Evolutionary conservation across 1,140 invertebrate species (phyloP), one percentile per base, ranked within the genome.

Genomic region (Lethocerus indicus): DNA sequence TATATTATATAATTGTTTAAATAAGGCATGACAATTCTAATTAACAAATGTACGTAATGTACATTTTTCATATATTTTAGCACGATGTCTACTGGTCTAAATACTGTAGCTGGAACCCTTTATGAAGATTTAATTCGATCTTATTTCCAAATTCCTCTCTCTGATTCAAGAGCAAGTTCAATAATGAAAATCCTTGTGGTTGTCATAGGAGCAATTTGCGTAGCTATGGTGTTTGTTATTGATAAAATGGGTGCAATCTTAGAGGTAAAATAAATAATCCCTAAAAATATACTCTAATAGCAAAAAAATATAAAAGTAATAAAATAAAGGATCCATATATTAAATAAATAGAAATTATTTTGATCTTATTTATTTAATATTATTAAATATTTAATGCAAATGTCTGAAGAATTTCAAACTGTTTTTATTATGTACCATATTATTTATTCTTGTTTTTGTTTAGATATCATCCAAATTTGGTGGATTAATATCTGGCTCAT

Each of bases 81-180:
- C 62, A 83, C 80, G 13, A 81, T 83, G 75, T 82, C 79, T 0
- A 81, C 79, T 1, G 80, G 81, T 1, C 61, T 86, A 3, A 87
- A 85, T 60, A 83, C 83, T 1, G 74, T 86, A 70, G 76, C 82
- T 18, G 82, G 82, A 1, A 81, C 85, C 0, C 82, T 83, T 59
- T 81, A 82, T 60, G 79, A 86, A 63, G 83, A 87, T 61, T 72
- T 86, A 51, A 74, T 85, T 2, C 75, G 77, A 57, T 78, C 78
- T 14, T 65, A 71, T 16, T 64, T 75, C 47, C 74, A 73, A 28
- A 69, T 66, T 56, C 72, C 70, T 1, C 67, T 76, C 39, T 72
- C 74, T 1, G 74, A 79, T 52, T 65, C 64, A 4, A 70, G 66
- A 25, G 74, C 76, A 3, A 78, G 75, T 56, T 70, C 75, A 23